Conservation (phyloP, 2,888 invertebrate species). For the Torymus auratus region DNA sequence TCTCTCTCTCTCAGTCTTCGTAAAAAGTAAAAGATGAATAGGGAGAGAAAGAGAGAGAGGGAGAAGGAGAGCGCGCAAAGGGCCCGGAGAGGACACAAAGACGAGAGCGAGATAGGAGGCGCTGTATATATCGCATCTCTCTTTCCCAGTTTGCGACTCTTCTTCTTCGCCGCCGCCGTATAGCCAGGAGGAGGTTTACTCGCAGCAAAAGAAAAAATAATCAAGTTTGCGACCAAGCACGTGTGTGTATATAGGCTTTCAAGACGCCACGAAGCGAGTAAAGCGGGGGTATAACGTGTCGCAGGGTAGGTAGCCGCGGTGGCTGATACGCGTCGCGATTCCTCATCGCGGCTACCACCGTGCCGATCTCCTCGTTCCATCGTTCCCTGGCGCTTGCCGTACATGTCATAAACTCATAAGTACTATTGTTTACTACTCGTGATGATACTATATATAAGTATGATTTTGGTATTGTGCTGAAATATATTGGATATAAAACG, state of each 20-base stretch:
- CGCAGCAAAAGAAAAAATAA: conserved; percentile 72
- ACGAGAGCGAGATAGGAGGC: conserved; percentile 26
- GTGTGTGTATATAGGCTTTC: conserved; percentile 64
- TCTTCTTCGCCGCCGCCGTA: neutral
- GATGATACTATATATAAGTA: too few species aligned
- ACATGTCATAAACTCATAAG: too few species aligned
- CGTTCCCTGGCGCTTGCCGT: too few species aligned
- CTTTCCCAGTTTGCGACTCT: conserved; percentile 32
- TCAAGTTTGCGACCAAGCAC: conserved; percentile 66
- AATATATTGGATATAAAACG: too few species aligned
- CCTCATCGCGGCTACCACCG: conserved; percentile 60
- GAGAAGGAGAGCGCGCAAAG: conserved; percentile 14
- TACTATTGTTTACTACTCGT: too few species aligned
- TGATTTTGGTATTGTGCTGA: too few species aligned
- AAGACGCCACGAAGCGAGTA: conserved; percentile 62
- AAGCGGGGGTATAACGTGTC: conserved; percentile 57
- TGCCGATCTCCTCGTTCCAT: conserved; percentile 59
- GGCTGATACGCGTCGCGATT: conserved; percentile 10
- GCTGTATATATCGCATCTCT: conserved; percentile 16
- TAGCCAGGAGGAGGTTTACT: conserved; percentile 18
- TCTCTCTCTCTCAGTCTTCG: conserved; percentile 17
- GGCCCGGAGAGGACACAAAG: conserved; percentile 38
- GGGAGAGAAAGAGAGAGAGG: conserved; percentile 1
- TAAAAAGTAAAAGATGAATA: conserved; percentile 59
- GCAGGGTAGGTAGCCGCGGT: conserved; percentile 61